Evolutionary conservation across 1,140 invertebrate species (phyloP).

Genomic region (Caenorhabditis inopinata): DNA sequence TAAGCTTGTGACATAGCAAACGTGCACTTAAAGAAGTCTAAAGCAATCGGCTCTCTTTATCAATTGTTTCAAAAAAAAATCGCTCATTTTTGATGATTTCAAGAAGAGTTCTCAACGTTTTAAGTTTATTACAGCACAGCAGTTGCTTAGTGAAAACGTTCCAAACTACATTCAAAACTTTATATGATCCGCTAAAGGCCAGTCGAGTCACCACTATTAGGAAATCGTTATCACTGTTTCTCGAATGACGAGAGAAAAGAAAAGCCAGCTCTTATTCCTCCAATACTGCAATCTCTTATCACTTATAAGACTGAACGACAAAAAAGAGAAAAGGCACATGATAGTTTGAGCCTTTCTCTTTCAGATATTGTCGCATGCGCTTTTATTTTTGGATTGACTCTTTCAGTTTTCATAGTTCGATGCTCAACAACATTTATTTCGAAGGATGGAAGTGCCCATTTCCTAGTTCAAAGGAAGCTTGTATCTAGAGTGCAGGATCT

Average conservation of each 20-base stretch:
- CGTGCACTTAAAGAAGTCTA: too few species aligned
- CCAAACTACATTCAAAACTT: not conserved
- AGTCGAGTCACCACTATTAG: not conserved
- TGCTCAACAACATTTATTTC: too few species aligned
- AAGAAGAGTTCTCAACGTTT: too few species aligned
- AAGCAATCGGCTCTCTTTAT: too few species aligned
- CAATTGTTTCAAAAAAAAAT: too few species aligned
- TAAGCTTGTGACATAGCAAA: too few species aligned
- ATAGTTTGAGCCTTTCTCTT: not conserved
- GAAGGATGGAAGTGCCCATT: too few species aligned
- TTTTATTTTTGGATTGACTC: not conserved
- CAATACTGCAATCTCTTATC: not conserved
- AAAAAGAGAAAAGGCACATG: not conserved
- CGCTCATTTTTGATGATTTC: too few species aligned
- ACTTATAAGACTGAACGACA: not conserved
- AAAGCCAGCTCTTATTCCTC: not conserved
- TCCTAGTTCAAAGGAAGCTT: too few species aligned
- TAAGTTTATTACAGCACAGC: too few species aligned
- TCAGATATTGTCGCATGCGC: not conserved
- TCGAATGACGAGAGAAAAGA: conserved; percentile 31
- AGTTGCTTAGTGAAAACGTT: too few species aligned
- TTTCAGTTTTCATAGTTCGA: not conserved
- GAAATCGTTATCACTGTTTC: conserved; percentile 22
- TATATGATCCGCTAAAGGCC: not conserved
- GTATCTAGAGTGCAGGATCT: too few species aligned